Conservation (phyloP, 2,113 vertebrate genomes). For the Progne subis region DNA sequence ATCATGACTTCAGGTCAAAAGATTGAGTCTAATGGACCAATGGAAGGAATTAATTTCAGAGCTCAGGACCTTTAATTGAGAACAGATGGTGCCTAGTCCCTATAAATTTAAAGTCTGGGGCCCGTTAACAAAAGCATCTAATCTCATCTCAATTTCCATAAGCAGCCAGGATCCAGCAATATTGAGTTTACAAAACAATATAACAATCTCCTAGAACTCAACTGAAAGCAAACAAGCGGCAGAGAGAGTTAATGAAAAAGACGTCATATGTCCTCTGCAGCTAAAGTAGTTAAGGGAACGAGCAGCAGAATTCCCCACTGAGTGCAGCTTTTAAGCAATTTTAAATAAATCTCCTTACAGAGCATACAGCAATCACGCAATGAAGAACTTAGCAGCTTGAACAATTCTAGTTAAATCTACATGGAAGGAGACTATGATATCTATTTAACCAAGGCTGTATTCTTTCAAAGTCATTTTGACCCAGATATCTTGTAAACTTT, state of each 20-base stretch:
- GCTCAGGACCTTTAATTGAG: conserved; percentile 60
- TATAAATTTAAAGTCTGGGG: conserved; percentile 60
- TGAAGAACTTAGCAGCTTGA: neutral
- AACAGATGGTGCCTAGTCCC: conserved; percentile 59
- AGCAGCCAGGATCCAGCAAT: conserved; percentile 52
- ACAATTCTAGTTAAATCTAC: neutral
- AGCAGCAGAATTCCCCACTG: conserved; percentile 18
- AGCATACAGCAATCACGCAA: neutral
- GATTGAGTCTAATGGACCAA: conserved; percentile 61
- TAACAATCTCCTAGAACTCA: conserved; percentile 24
- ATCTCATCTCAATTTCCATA: conserved; percentile 62
- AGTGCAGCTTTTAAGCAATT: conserved; percentile 47
- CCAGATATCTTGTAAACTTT: neutral
- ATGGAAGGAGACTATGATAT: neutral
- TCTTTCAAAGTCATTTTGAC: neutral
- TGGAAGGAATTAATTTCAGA: conserved; percentile 63
- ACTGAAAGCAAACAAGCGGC: conserved; percentile 50
- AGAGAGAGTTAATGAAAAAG: conserved; percentile 50
- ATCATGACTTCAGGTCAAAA: conserved; percentile 52
- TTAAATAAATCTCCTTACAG: neutral
- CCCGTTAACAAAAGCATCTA: conserved; percentile 56
- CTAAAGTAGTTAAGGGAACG: neutral
- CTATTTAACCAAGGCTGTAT: neutral
- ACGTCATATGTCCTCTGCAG: conserved; percentile 30
- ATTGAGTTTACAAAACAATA: conserved; percentile 56